Evolutionary conservation across 53 echinoderm and acorn worm genomes (phyloP).

Genomic region (Apostichopus leukothele): DNA sequence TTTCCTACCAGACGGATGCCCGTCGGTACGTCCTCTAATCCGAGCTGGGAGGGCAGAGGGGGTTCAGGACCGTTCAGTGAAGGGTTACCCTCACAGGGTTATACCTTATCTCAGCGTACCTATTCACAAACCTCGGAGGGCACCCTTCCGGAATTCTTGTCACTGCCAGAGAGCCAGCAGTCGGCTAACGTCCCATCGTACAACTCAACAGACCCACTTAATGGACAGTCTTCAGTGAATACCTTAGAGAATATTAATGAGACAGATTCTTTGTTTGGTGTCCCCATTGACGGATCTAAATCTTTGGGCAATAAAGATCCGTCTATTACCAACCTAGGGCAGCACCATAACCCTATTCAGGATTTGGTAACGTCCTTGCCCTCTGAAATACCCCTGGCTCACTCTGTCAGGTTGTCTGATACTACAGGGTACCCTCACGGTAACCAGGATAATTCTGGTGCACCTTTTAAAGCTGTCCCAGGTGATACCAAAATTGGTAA

Average conservation of each 20-base stretch:
- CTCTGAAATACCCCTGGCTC: neutral
- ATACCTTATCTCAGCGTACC: constrained; percentile 3
- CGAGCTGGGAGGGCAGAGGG: neutral
- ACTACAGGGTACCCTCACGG: neutral
- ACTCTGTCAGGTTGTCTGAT: neutral
- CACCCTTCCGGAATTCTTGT: constrained; percentile 15
- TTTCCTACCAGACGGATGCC: neutral
- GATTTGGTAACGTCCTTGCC: neutral
- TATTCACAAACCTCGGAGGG: constrained; percentile 23
- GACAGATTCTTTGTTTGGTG: no score
- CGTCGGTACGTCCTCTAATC: neutral
- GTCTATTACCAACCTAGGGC: no score
- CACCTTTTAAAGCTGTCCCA: neutral
- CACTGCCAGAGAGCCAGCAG: neutral
- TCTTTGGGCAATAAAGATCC: no score
- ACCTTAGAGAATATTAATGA: no score
- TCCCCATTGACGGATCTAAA: no score
- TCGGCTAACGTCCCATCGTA: neutral
- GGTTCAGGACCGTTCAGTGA: neutral
- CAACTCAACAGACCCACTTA: neutral
- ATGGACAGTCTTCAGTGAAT: no score
- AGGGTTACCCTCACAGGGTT: neutral
- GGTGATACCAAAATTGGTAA: no score
- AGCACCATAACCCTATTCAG: no score
- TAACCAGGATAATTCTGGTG: neutral